These are phyloP conservation scores for Brachyistius frenatus DNA, from an alignment of 2,113 vertebrate species.

Conservation along the genomic window DNA sequence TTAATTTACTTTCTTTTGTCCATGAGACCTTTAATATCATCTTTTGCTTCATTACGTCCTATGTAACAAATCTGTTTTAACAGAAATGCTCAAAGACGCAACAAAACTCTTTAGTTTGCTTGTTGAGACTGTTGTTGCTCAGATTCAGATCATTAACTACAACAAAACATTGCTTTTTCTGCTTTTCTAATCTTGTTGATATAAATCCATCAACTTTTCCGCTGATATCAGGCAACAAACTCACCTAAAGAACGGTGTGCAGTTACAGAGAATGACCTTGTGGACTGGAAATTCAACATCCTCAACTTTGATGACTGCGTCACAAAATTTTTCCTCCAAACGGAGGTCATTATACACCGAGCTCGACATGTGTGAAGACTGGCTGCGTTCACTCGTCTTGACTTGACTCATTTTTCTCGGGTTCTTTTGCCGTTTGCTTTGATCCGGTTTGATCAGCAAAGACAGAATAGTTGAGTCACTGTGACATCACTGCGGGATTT, in stretches of 20 bases:
- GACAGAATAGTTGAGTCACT: not conserved
- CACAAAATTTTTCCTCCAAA: constrained; percentile 8
- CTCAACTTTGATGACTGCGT: constrained; percentile 45
- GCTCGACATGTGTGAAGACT: no score
- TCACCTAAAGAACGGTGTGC: constrained; percentile 46
- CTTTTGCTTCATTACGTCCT: no score
- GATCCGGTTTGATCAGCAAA: not conserved
- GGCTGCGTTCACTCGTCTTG: constrained; percentile 5
- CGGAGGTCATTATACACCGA: constrained; percentile 2
- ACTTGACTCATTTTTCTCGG: not conserved
- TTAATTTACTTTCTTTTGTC: no score
- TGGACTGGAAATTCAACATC: constrained; percentile 33
- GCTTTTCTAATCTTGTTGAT: not conserved
- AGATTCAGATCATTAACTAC: not conserved
- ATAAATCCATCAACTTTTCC: not conserved
- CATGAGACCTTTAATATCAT: no score
- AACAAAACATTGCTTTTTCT: not conserved
- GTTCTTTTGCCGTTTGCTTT: not conserved
- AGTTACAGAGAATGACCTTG: constrained; percentile 38
- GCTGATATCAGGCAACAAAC: constrained; percentile 9
- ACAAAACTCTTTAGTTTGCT: no score
- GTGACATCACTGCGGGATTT: not conserved
- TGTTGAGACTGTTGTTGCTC: not conserved
- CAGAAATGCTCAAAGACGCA: no score
- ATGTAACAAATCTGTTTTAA: no score